Evolutionary conservation across 2,797 vertebrate genomes (phyloP), one percentile per base, ranked within the genome.

Genomic region (Darevskia mixta): DNA sequence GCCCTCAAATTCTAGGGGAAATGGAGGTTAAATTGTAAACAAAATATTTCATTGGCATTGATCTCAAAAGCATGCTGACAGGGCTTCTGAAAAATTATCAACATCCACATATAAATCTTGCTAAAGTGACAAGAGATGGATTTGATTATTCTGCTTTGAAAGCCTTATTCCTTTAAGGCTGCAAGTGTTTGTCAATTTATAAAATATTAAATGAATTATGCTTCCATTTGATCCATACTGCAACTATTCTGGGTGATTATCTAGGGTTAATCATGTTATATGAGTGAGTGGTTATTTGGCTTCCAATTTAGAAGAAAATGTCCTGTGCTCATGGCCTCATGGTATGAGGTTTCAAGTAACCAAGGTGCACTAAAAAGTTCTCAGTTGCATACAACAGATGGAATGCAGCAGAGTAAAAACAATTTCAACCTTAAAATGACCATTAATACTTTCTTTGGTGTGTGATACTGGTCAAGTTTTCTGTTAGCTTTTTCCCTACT

Each of bases 41-140:
- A 95, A 94, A 95, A 95, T 95, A 94, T 94, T 94, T 96, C 94
- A 95, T 67, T 93, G 92, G 86, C 90, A 96, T 95, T 92, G 92
- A 96, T 95, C 90, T 93, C 82, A 88, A 90, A 94, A 94, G 77
- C 76, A 92, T 67, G 69, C 90, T 94, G 95, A 92, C 89, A 95
- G 66, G 64, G 86, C 69, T 90, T 86, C 85, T 92, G 93, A 92
- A 95, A 95, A 92, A 92, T 89, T 86, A 91, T 91, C 91, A 88
- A 35, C 71, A 79, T 79, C 32, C 82, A 55, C 90, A 82, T 94
- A 94, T 93, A 95, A 94, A 95, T 95, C 91, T 85, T 58, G 29
- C 69, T 75, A 89, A 93, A 91, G 29, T 86, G 91, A 92, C 89
- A 94, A 85, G 82, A 93, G 88, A 94, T 87, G 80, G 88, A 93